Percentiles rank a stretch among this genome's conserved stretches.
phyloP scores from a whole-genome alignment of 2,888 invertebrate genomes.

The Stratiomys singularior region DNA sequence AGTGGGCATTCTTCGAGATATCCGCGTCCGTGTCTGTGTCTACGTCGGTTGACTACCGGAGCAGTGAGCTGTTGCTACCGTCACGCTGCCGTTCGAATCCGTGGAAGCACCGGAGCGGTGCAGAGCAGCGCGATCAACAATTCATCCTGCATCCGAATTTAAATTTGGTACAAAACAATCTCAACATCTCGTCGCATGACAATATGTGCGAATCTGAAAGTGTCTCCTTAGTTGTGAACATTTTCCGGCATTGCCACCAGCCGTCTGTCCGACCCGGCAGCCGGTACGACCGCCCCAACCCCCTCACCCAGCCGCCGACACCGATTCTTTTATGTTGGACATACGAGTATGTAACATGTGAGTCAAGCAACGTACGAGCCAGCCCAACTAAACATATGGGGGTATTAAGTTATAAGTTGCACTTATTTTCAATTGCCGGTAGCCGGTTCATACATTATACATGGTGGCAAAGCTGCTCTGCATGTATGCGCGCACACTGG shows the following conservation, averaged over 20 bases:
- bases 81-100: too few relatives aligned
- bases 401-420: constrained; percentile 36
- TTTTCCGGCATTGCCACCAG: constrained; percentile 40
- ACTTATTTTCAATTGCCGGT: constrained; percentile 15
- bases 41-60: background rate
- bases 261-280: background rate
- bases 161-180: constrained; percentile 37
- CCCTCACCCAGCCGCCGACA: background rate
- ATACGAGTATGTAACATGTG: background rate
- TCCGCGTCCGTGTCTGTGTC: too few relatives aligned
- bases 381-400: constrained; percentile 9
- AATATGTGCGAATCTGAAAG: constrained; percentile 17
- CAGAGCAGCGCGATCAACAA: background rate
- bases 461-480: background rate
- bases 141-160: constrained; percentile 22
- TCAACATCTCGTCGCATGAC: constrained; percentile 17
- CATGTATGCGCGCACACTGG: constrained; percentile 19
- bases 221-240: background rate
- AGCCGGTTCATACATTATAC: constrained; percentile 8
- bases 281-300: background rate
- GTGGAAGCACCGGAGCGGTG: too few relatives aligned
- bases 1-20: background rate
- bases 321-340: constrained; percentile 16
- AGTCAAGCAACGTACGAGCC: constrained; percentile 10
- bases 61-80: background rate